Conservation (phyloP, 2,113 vertebrate genomes). For the human (Homo sapiens) region DNA sequence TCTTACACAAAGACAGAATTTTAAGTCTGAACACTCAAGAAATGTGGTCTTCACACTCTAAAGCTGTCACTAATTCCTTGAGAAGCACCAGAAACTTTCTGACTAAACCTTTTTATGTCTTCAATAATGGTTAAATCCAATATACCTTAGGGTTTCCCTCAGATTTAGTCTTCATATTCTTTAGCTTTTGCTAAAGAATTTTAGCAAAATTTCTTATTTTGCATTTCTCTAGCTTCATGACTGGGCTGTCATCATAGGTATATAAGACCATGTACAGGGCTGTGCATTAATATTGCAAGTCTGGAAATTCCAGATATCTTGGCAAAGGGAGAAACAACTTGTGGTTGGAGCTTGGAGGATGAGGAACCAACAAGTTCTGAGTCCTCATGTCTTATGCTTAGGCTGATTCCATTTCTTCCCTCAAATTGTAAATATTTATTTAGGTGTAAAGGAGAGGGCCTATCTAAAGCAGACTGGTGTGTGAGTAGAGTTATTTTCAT, state of each 20-base stretch:
- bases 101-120: not conserved
- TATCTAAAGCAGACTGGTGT: not conserved
- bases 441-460: not conserved
- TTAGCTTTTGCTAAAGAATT: not conserved
- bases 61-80: not conserved
- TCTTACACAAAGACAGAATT: slow-evolving; percentile 57
- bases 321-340: not conserved
- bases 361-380: not conserved
- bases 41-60: not conserved
- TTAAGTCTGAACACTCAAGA: slow-evolving; percentile 44
- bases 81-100: slow-evolving; percentile 42
- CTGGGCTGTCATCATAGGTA: not conserved
- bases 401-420: not conserved
- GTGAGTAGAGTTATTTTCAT: not conserved
- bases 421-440: not conserved
- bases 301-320: not conserved
- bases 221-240: not conserved
- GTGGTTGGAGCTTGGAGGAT: not conserved
- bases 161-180: not conserved
- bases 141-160: not conserved
- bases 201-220: no score
- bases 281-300: not conserved
- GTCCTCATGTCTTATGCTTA: not conserved
- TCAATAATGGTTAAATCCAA: not conserved
- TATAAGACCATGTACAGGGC: not conserved